Base-by-base conservation (phyloP, 2,888 invertebrate species). In the Peribatodes rhomboidaria region DNA sequence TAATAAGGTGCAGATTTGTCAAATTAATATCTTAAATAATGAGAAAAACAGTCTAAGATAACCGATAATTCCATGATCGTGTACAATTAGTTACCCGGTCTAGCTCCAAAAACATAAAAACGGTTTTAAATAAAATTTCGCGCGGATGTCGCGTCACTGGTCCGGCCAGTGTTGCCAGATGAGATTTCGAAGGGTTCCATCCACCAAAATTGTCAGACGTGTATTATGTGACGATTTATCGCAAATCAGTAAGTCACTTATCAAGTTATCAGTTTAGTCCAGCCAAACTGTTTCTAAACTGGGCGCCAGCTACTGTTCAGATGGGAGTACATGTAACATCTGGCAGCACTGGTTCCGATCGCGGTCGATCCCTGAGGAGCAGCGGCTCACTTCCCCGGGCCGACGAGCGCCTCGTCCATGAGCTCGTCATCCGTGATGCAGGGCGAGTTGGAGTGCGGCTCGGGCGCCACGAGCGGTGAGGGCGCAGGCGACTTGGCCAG, bases 401-500 rank as follows among this genome's bases (percentile, higher is more conserved):
- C 97, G 56, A 97, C 96, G 53, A 98, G 90, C 7, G 97, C 97
- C 83, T 97, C 97, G 85, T 98, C 97, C 97, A 97, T 97, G 18
- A 98, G 95, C 80, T 98, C 98, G 85, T 98, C 98, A 81, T 98
- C 98, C 49, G 97, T 97, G 75, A 97, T 96, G 77, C 96, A 96
- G 16, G 97, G 97, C 7, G 97, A 96, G 73, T 96, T 95, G 27
- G 96, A 94, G 79, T 94, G 94, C n/a, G 94, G 94, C 7, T 96
- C 96, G 6, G 96, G 95, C 53, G 95, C 95, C 44, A 95, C 92
- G 47, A 96, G 90, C 0, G 96, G 95, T 50, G 96, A 95, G 0
- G 96, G 96, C 13, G 96, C 96, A 2, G 96, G 96, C 60, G 96
- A 96, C 82, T 97, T 96, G 46, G 97, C 96, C 68, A 97, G 95